A percentile compares a stretch with the other conserved stretches of the same genome.
phyloP scores from a whole-genome alignment of 1,140 invertebrate genomes.

The Portunus trituberculatus region DNA sequence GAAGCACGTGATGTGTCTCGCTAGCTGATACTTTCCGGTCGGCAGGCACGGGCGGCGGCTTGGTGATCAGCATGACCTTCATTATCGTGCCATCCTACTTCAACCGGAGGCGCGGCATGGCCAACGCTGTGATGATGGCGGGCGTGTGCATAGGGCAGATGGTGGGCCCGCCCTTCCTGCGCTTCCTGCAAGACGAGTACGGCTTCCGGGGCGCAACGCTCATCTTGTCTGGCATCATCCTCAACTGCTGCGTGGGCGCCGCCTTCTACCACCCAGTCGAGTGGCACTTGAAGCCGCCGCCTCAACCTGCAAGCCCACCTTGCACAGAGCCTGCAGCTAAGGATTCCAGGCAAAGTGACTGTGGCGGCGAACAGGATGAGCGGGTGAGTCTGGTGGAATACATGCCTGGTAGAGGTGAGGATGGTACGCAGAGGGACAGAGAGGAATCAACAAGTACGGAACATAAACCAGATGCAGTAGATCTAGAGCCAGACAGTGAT shows the following conservation, averaged over 20 bases:
- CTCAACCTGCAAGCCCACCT: background rate
- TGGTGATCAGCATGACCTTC: slow-evolving; percentile 39
- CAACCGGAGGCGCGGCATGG: slow-evolving; percentile 50
- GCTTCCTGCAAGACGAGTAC: slow-evolving; percentile 54
- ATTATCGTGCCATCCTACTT: slow-evolving; percentile 62
- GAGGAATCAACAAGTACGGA: background rate
- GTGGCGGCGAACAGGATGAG: background rate
- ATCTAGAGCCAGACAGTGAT: no score
- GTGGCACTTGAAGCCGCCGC: slow-evolving; percentile 51
- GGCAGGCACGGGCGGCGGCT: slow-evolving; percentile 49
- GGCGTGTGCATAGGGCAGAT: slow-evolving; percentile 60
- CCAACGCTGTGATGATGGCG: slow-evolving; percentile 62
- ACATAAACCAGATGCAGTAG: background rate
- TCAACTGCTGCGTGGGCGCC: slow-evolving; percentile 49
- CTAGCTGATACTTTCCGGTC: background rate
- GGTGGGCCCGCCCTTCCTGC: slow-evolving; percentile 49
- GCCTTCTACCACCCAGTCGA: slow-evolving; percentile 62
- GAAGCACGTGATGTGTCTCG: background rate
- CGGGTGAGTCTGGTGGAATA: slow-evolving; percentile 20
- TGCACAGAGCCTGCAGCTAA: background rate
- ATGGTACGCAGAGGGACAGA: background rate
- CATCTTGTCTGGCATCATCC: slow-evolving; percentile 41
- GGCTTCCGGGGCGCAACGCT: slow-evolving; percentile 62
- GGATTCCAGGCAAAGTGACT: background rate
- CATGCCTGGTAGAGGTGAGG: background rate